phyloP scores from a whole-genome alignment of 2,113 vertebrate genomes.

The Psittacula cyanocephala region DNA sequence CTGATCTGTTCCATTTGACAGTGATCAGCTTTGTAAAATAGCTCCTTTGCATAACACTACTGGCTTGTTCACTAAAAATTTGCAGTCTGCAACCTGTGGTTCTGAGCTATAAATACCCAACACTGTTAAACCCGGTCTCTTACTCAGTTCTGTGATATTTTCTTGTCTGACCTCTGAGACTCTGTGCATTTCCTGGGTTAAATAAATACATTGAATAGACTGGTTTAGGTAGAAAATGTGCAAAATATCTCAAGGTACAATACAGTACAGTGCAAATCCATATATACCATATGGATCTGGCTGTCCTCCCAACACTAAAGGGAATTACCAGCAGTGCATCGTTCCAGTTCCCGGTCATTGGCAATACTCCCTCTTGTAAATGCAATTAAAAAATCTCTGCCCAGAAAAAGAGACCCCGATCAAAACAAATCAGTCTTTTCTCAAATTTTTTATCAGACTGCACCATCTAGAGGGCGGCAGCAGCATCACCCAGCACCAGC shows the following conservation, averaged over 20 bases:
- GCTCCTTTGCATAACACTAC: neutral
- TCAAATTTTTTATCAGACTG: constrained; percentile 8
- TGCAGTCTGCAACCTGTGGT: neutral
- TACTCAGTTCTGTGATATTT: neutral
- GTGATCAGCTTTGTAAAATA: neutral
- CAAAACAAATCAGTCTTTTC: neutral
- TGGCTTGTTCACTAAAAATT: neutral
- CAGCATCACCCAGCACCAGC: neutral
- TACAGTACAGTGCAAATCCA: neutral
- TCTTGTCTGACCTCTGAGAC: neutral
- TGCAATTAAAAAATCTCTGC: neutral
- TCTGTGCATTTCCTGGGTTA: neutral
- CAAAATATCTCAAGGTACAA: neutral
- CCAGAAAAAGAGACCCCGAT: too few relatives aligned
- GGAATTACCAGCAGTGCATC: neutral
- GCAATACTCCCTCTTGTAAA: neutral
- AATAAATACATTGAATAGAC: neutral
- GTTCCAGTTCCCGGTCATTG: neutral
- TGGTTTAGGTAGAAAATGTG: neutral
- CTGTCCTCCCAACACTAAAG: neutral
- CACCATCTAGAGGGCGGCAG: constrained; percentile 70
- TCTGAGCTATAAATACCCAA: neutral
- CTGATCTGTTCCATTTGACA: neutral
- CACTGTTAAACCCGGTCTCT: neutral
- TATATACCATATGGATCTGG: neutral